Evolutionary conservation across 2,113 vertebrate genomes (phyloP).

Genomic region (Peromyscus leucopus): DNA sequence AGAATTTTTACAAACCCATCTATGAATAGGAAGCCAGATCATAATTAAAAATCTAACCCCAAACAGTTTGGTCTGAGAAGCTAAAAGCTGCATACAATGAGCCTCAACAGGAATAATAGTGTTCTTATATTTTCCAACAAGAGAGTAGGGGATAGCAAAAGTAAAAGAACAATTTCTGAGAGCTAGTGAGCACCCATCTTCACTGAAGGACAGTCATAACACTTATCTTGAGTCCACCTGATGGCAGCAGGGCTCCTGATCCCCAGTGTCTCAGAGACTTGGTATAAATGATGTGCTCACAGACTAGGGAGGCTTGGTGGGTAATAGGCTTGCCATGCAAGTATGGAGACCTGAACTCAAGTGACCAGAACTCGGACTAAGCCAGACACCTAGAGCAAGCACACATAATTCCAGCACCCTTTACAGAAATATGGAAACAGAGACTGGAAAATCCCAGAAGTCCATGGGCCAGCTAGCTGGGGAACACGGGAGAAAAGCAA

Average conservation of each 20-base stretch:
- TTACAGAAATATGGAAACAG: neutral
- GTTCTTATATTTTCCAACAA: neutral
- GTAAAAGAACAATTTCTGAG: neutral
- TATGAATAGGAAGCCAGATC: neutral
- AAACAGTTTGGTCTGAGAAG: neutral
- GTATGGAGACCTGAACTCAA: neutral
- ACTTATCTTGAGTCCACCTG: neutral
- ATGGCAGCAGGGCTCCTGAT: neutral
- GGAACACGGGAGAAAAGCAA: neutral
- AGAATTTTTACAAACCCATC: neutral
- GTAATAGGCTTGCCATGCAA: neutral
- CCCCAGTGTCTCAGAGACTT: neutral
- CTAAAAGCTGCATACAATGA: neutral
- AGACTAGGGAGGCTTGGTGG: neutral
- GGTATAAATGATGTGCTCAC: neutral
- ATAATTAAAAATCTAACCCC: neutral
- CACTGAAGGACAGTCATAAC: neutral
- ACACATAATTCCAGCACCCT: neutral
- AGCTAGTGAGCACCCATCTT: neutral
- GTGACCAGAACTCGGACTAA: neutral
- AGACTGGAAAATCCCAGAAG: neutral
- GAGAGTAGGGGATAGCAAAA: accelerated
- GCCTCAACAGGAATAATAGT: neutral
- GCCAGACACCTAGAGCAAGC: neutral
- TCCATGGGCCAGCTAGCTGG: neutral